Conservation (phyloP, 2,113 vertebrate genomes). For the Psilopogon haemacephalus region DNA sequence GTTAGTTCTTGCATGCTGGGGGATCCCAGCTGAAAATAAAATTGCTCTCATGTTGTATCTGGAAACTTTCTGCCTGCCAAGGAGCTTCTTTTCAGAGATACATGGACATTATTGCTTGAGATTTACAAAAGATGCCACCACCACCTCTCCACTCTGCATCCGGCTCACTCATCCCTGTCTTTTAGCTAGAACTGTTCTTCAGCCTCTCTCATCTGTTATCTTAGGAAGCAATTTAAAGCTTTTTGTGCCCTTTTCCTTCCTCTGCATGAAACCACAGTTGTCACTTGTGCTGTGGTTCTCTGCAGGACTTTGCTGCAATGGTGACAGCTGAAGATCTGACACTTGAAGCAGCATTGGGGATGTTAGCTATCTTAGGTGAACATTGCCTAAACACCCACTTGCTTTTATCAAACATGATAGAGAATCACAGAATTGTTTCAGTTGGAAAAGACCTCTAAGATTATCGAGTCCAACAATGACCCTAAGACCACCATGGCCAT, state of each 20-base stretch:
- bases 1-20: neutral
- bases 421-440: no score
- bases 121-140: neutral
- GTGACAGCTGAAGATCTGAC: neutral
- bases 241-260: neutral
- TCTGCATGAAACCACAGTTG: neutral
- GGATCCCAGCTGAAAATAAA: neutral
- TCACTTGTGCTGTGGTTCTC: neutral
- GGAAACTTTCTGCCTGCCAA: neutral
- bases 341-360: neutral
- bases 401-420: neutral
- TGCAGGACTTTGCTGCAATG: fast-evolving
- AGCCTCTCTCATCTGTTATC: neutral
- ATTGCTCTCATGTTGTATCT: fast-evolving
- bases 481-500: no score
- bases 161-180: neutral
- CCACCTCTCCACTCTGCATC: fast-evolving
- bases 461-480: no score
- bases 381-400: fast-evolving
- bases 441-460: no score
- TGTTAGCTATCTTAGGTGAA: neutral
- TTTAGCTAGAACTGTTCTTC: neutral
- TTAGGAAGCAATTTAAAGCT: neutral
- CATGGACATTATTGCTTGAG: fast-evolving
- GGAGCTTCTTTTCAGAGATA: neutral